Evolutionary conservation across 2,797 vertebrate genomes (phyloP), one percentile per base, ranked within the genome.

Genomic region (Syndactyla subalaris): DNA sequence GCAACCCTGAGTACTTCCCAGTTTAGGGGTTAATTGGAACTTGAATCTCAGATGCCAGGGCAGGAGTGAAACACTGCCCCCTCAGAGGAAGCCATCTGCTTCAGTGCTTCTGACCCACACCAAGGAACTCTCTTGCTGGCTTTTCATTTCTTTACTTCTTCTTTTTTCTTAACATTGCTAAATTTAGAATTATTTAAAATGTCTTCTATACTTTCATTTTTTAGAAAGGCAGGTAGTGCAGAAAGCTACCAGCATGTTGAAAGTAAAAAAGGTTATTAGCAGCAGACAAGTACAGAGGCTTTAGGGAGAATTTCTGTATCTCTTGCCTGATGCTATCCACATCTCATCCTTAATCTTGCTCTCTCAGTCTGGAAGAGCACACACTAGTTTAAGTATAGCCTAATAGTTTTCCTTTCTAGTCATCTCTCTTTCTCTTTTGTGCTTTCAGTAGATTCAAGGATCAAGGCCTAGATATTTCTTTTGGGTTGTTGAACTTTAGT

Each of bases 381-480:
- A 88, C 43, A 43, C 12, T 23, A 76, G 5, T 26, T 91, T 72
- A 73, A 6, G 38, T 59, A 41, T 55, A 84, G 34, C 43, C 34
- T 86, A 63, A 73, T 59, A 81, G 51, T 39, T 89, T 91, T 88
- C 34, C 79, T 86, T 96, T 92, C 88, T 82, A 67, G 41, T 75
- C 10, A 17, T 26, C 7, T 83, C 10, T 88, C 61, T 91, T 91
- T 85, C 72, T 89, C 59, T 49, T 93, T 85, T 94, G 32, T 86
- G 79, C 59, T 84, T 96, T 94, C 77, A 90, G 75, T 54, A 89
- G 73, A 88, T 77, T 92, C 77, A 83, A 81, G 76, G 82, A 97
- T 93, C 91, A 96, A 94, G 95, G 76, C 66, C 70, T 49, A 86
- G 70, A 14, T 86, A 90, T 88, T 85, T 93, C 79, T 89, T 85